These are phyloP conservation scores for Fundulus diaphanus DNA, from an alignment of 2,797 vertebrate genomes.

Conservation along the genomic window DNA sequence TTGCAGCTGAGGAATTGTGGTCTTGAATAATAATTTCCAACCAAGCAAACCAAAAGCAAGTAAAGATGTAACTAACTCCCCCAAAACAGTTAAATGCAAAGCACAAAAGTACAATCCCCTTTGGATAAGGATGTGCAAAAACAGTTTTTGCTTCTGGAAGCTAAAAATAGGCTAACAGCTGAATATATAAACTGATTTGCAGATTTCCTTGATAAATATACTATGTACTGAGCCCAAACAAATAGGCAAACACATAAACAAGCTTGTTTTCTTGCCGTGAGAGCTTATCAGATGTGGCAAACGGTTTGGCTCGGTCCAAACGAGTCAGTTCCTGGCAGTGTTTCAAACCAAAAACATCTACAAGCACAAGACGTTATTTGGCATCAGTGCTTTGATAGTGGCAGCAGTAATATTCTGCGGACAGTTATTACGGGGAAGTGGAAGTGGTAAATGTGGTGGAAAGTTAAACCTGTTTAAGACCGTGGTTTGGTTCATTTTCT, in stretches of 20 bases:
- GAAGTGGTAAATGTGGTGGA: slow-evolving; percentile 8
- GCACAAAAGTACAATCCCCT: not conserved
- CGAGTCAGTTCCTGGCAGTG: not conserved
- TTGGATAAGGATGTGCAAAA: not conserved
- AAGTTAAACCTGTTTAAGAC: not conserved
- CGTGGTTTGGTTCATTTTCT: not conserved
- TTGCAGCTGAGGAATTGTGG: not conserved
- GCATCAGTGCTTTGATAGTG: not conserved
- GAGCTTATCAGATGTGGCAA: not conserved
- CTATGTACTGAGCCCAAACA: not conserved
- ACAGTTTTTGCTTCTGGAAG: too few relatives aligned
- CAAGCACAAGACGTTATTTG: not conserved
- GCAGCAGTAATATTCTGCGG: not conserved
- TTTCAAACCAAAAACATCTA: not conserved
- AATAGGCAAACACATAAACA: not conserved
- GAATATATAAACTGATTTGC: not conserved
- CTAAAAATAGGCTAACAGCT: not conserved
- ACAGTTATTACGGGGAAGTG: not conserved
- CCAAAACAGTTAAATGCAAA: too few relatives aligned
- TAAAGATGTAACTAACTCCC: too few relatives aligned
- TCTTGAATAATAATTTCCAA: not conserved
- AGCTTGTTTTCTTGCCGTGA: not conserved
- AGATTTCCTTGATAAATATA: not conserved
- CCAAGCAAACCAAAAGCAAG: too few relatives aligned
- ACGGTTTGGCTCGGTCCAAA: not conserved